Evolutionary conservation across 2,888 invertebrate genomes (phyloP), one percentile per base, ranked within the genome.

Genomic region (Salpingus planirostris): DNA sequence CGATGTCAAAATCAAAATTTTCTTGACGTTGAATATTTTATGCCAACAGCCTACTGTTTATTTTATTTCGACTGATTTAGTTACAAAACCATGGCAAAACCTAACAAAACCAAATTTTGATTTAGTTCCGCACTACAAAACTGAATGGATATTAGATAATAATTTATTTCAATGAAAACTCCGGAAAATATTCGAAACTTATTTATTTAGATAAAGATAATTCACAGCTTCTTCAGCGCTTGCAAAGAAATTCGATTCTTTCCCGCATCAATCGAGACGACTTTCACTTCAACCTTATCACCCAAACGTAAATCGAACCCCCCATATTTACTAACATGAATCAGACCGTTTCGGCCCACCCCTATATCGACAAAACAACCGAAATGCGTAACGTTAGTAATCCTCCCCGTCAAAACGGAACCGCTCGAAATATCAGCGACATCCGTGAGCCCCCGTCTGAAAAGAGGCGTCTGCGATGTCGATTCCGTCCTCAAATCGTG

Each of bases 311-410:
- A 67, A 1, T 63, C 66, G 15, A 63, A 54, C 4, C 71, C 71
- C 4, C 68, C 68, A 55, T 79, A 64, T 28, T 75, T 69, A 44
- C 71, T 80, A 1, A 58, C 64, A 47, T 82, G 87, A 41, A 88
- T 75, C 6, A 88, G 66, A 0, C 81, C 87, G 55, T 78, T 70
- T 28, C 62, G 70, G 12, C 78, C 79, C 0, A 87, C 78, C 0
- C 88, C 88, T 43, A 86, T 74, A 57, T 95, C 93, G 1, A 92
- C 84, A 64, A 95, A 95, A 29, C 84, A 82, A 1, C 95, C 95
- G 62, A 95, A 95, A 41, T 86, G 81, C 0, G 88, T 88, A 1
- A 86, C 79, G 62, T 93, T 93, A 10, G 73, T 74, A 1, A 93
- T 81, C 2, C 80, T 76, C n/a, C 93, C 84, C 28, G 76, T 81